Conservation (phyloP, 2,797 vertebrate genomes). For the Helicolenus hilgendorfi region DNA sequence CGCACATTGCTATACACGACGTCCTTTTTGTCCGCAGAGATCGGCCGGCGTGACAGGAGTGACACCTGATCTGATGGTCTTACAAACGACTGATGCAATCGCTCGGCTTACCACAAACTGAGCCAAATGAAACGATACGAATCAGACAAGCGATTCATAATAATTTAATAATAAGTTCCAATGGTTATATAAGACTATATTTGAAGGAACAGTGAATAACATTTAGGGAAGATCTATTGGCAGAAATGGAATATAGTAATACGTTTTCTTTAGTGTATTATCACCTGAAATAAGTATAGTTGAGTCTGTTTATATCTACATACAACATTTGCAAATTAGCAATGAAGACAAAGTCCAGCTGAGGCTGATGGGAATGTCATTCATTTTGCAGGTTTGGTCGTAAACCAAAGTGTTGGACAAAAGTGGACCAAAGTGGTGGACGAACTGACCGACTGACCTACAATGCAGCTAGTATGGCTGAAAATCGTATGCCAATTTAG, state of each 20-base stretch:
- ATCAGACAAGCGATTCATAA: background rate
- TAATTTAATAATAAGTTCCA: background rate
- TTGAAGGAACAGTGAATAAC: background rate
- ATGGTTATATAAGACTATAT: background rate
- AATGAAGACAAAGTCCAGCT: no score
- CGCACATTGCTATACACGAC: conserved; percentile 47
- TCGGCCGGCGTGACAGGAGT: conserved; percentile 19
- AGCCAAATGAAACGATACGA: background rate
- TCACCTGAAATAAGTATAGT: background rate
- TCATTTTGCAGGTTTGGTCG: fast-evolving
- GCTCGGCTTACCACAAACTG: background rate
- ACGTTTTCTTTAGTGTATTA: background rate
- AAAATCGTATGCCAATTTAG: background rate
- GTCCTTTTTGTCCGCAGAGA: conserved; percentile 53
- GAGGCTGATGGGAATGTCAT: no score
- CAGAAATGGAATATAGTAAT: background rate
- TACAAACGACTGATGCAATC: conserved; percentile 18
- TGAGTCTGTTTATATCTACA: no score
- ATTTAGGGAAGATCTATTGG: background rate
- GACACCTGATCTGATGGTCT: conserved; percentile 63
- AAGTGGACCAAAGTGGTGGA: no score
- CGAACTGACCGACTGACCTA: no score
- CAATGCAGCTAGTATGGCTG: background rate
- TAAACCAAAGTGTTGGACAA: no score
- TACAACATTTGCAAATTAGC: no score